Evolutionary conservation across 2,888 invertebrate genomes (phyloP).

Genomic region (Scaptomyza flava): DNA sequence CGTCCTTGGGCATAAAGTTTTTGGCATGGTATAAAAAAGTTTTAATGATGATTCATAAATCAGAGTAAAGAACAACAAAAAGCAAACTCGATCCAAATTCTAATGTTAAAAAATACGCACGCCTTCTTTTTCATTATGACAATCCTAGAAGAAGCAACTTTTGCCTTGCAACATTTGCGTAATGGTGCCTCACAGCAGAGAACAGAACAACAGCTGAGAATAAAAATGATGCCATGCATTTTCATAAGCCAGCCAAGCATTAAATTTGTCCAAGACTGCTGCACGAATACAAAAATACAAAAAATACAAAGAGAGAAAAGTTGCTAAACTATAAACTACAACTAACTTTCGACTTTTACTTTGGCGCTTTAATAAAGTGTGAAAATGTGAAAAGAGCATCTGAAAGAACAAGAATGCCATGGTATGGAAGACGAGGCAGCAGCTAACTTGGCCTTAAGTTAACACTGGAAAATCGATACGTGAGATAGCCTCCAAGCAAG

Average conservation of each 20-base stretch:
- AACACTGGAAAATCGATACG: constrained; percentile 73
- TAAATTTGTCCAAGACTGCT: constrained; percentile 37
- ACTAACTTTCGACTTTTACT: constrained; percentile 73
- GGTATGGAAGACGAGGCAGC: constrained; percentile 10
- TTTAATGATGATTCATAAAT: constrained; percentile 58
- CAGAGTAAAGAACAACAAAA: constrained; percentile 35
- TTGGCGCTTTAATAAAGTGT: constrained; percentile 78
- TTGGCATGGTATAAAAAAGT: constrained; percentile 51
- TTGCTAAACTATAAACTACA: constrained; percentile 64
- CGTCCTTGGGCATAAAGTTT: constrained; percentile 51
- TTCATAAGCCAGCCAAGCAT: constrained; percentile 61
- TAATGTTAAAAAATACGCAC: constrained; percentile 56
- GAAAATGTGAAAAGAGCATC: constrained; percentile 60
- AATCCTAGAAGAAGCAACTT: constrained; percentile 31
- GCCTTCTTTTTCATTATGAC: constrained; percentile 60
- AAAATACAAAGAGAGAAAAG: constrained; percentile 1
- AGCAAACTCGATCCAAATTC: constrained; percentile 27
- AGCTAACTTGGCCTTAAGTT: constrained; percentile 51
- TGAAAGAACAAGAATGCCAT: constrained; percentile 8
- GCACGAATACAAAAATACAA: not conserved
- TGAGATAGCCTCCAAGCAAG: constrained; percentile 50
- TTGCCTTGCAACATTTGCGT: constrained; percentile 27
- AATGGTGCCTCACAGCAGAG: constrained; percentile 30
- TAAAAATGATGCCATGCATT: constrained; percentile 45
- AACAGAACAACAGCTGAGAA: not conserved